phyloP scores from a whole-genome alignment of 2,888 invertebrate genomes.

The Erebia epiphron region DNA sequence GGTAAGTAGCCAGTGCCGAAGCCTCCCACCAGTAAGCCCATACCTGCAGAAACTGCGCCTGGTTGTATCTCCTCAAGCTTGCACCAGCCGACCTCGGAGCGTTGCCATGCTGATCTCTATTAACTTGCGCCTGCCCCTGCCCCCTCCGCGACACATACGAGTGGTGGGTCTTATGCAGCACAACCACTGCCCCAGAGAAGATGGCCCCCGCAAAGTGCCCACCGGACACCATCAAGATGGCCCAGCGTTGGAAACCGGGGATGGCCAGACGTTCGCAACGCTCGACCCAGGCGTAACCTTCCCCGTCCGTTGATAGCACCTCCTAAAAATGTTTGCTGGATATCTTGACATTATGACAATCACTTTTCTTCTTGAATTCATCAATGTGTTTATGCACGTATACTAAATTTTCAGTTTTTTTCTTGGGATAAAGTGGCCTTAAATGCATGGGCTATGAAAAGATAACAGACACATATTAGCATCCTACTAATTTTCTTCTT shows the following conservation, averaged over 20 bases:
- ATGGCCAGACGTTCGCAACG: constrained; percentile 60
- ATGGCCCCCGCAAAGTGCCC: constrained; percentile 82
- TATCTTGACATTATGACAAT: neutral
- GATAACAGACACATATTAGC: too few relatives aligned
- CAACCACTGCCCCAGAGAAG: constrained; percentile 70
- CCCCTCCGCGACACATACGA: constrained; percentile 92
- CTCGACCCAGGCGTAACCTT: constrained; percentile 68
- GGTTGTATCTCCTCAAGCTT: constrained; percentile 90
- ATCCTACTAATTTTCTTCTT: too few relatives aligned
- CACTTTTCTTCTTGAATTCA: too few relatives aligned
- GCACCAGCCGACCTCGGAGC: constrained; percentile 92
- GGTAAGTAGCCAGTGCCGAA: too few relatives aligned
- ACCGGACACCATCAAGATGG: constrained; percentile 91
- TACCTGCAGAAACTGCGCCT: constrained; percentile 88
- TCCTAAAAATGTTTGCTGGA: constrained; percentile 59
- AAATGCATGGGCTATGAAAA: too few relatives aligned
- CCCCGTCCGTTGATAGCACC: constrained; percentile 72
- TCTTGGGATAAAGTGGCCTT: too few relatives aligned
- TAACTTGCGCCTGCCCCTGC: constrained; percentile 90
- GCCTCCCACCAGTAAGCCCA: too few relatives aligned
- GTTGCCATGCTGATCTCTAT: constrained; percentile 84
- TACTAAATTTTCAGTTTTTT: too few relatives aligned
- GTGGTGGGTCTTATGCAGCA: constrained; percentile 91
- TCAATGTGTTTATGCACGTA: too few relatives aligned
- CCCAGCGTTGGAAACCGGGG: constrained; percentile 84